Evolutionary conservation across 2,797 vertebrate species (phyloP).

Genomic region (Sarcophilus harrisii): DNA sequence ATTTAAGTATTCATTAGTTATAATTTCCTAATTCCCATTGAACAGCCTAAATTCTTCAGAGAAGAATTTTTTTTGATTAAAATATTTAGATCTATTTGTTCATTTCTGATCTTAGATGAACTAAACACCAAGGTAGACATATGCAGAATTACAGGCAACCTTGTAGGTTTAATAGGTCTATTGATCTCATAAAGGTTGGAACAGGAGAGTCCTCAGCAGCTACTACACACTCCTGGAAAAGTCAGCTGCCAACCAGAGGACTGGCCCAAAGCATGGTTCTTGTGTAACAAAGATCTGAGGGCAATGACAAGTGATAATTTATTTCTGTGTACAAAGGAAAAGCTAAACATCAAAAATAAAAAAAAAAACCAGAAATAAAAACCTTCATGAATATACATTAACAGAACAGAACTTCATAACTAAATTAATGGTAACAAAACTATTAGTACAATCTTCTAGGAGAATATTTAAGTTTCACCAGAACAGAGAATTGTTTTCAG

Average conservation of each 20-base stretch:
- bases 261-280: neutral
- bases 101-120: neutral
- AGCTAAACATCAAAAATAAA: neutral
- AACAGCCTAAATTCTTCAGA: constrained; percentile 62
- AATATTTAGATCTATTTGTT: constrained; percentile 48
- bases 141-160: neutral
- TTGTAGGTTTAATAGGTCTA: neutral
- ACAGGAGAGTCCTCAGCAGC: neutral
- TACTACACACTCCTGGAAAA: neutral
- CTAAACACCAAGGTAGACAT: neutral
- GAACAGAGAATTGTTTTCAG: neutral
- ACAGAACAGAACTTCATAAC: neutral
- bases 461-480: neutral
- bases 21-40: constrained; percentile 55
- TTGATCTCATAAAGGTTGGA: neutral
- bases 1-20: constrained; percentile 63
- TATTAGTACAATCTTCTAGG: neutral
- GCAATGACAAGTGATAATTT: neutral
- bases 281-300: neutral
- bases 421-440: neutral
- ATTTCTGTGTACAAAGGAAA: neutral
- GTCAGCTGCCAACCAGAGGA: neutral
- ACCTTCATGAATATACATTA: neutral
- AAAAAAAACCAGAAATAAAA: too few species aligned
- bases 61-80: constrained; percentile 38